phyloP scores from a whole-genome alignment of 2,888 invertebrate genomes.

The Lamproptera curius region DNA sequence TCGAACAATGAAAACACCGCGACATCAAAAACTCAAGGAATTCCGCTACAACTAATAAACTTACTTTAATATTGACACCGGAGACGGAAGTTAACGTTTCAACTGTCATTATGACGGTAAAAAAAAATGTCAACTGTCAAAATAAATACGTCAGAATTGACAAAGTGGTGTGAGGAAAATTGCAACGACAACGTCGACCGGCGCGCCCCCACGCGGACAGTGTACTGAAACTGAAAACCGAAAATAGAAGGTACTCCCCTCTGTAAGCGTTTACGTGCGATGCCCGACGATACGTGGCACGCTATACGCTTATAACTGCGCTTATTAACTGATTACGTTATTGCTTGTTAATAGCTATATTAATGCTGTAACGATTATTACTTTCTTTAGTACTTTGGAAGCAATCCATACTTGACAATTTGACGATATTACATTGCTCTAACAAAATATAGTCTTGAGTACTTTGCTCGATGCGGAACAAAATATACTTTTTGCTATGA shows the following conservation, averaged over 20 bases:
- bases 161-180: conserved; percentile 22
- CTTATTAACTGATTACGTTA: neutral
- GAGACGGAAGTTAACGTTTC: conserved; percentile 53
- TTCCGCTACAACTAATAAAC: too few relatives aligned
- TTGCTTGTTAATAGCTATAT: neutral
- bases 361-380: too few relatives aligned
- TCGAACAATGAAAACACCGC: neutral
- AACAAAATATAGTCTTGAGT: too few relatives aligned
- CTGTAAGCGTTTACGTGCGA: conserved; percentile 37
- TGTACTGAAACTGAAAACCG: conserved; percentile 68
- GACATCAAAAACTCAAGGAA: neutral
- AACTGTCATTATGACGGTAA: conserved; percentile 41
- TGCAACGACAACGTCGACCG: conserved; percentile 37
- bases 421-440: too few relatives aligned
- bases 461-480: too few relatives aligned
- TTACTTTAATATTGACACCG: conserved; percentile 71
- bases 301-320: conserved; percentile 3
- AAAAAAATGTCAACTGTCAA: conserved; percentile 15
- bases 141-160: too few relatives aligned
- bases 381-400: too few relatives aligned
- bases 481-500: too few relatives aligned
- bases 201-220: conserved; percentile 52
- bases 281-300: conserved; percentile 33
- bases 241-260: conserved; percentile 69
- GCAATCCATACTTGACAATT: too few relatives aligned